Conservation (phyloP, 2,113 vertebrate genomes). For the Varanus salvator region DNA sequence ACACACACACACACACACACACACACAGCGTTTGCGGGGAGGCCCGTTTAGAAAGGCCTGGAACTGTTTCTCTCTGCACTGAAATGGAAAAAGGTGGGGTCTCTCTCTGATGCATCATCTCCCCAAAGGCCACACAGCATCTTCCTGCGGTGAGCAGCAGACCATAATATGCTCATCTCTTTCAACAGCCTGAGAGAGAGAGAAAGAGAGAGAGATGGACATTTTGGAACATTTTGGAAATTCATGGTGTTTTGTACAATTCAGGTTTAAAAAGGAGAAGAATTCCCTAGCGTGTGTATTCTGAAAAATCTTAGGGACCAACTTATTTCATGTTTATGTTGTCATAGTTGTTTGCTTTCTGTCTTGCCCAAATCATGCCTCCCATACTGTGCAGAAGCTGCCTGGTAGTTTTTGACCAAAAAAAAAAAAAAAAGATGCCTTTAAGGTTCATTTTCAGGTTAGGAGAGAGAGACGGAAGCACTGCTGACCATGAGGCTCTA, state of each 20-base stretch:
- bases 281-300: neutral
- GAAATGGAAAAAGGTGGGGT: neutral
- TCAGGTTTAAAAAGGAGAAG: neutral
- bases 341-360: neutral
- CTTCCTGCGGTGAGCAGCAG: neutral
- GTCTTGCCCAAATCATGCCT: neutral
- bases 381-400: neutral
- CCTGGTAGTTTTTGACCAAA: too few species aligned
- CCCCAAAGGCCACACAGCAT: neutral
- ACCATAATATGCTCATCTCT: neutral
- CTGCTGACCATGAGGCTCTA: accelerated
- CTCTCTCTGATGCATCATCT: neutral
- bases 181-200: neutral
- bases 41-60: neutral
- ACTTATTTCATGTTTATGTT: too few species aligned
- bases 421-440: too few species aligned
- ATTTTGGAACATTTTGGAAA: neutral
- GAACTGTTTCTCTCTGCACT: neutral
- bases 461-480: neutral
- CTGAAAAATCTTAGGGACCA: too few species aligned
- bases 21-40: too few species aligned
- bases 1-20: neutral
- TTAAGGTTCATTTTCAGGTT: neutral
- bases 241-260: neutral
- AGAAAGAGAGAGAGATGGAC: neutral